A percentile compares a stretch with the other conserved stretches of the same genome.
phyloP scores from a whole-genome alignment of 1,140 invertebrate genomes.

The Ptiloglossa arizonensis region DNA sequence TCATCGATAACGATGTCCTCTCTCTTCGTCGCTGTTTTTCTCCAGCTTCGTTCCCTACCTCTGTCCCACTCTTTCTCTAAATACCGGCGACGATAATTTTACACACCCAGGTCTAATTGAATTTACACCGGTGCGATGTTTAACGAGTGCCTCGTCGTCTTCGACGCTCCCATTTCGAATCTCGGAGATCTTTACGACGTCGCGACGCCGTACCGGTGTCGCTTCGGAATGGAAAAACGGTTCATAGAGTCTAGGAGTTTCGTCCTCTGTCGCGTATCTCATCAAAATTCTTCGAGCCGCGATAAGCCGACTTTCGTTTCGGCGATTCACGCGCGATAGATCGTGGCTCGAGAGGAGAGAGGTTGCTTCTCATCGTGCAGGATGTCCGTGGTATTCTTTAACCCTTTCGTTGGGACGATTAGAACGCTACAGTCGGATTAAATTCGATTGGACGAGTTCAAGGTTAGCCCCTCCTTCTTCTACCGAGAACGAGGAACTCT shows the following conservation, averaged over 20 bases:
- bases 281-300: not conserved
- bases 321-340: not conserved
- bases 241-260: no score
- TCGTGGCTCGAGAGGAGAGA: not conserved
- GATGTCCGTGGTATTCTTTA: no score
- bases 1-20: not conserved
- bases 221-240: not conserved
- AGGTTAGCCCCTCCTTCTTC: no score
- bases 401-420: no score
- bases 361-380: no score
- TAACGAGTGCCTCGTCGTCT: conserved; percentile 3
- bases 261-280: not conserved
- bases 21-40: not conserved
- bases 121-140: not conserved
- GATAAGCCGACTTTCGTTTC: not conserved
- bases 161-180: not conserved
- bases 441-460: no score
- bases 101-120: conserved; percentile 14
- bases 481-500: no score
- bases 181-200: conserved; percentile 13
- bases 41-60: not conserved
- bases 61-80: conserved; percentile 1
- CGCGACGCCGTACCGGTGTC: not conserved
- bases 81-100: not conserved
- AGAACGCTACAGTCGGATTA: no score